Conservation (phyloP, 1,140 invertebrate species). For the Drosophila kohkoa region DNA sequence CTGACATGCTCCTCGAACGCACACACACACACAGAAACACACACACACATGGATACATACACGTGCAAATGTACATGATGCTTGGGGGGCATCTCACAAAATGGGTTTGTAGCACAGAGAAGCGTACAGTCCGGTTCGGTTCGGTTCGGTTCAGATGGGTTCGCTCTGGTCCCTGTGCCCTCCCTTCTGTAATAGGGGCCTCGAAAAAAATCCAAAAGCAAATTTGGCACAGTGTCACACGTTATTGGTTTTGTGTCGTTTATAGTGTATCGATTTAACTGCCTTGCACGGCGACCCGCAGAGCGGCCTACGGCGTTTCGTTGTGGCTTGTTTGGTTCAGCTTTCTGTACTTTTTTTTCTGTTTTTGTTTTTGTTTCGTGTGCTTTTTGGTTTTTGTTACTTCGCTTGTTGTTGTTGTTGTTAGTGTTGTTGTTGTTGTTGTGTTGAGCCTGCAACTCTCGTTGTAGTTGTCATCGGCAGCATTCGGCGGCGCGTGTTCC, state of each 20-base stretch:
- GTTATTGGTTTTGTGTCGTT: slow-evolving; percentile 73
- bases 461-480: slow-evolving; percentile 71
- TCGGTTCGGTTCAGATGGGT: not conserved
- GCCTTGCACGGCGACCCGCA: slow-evolving; percentile 59
- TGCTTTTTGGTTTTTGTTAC: not conserved
- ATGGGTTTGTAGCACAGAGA: slow-evolving; percentile 21
- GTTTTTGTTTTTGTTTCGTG: not conserved
- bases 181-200: slow-evolving; percentile 2
- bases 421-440: slow-evolving; percentile 20
- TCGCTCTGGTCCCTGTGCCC: not conserved
- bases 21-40: slow-evolving; percentile 34
- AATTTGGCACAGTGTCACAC: slow-evolving; percentile 69
- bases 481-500: slow-evolving; percentile 18
- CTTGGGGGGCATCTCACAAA: slow-evolving; percentile 23
- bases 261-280: slow-evolving; percentile 79
- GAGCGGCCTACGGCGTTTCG: slow-evolving; percentile 44
- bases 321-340: slow-evolving; percentile 65
- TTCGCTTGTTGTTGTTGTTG: slow-evolving; percentile 8
- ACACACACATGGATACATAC: slow-evolving; percentile 15
- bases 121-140: slow-evolving; percentile 3
- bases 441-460: slow-evolving; percentile 39
- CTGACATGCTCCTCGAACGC: slow-evolving; percentile 56
- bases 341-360: slow-evolving; percentile 5
- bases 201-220: slow-evolving; percentile 54
- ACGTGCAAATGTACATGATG: slow-evolving; percentile 22